Conservation (phyloP, 1,140 invertebrate genomes). For the Polypedilum vanderplanki region DNA sequence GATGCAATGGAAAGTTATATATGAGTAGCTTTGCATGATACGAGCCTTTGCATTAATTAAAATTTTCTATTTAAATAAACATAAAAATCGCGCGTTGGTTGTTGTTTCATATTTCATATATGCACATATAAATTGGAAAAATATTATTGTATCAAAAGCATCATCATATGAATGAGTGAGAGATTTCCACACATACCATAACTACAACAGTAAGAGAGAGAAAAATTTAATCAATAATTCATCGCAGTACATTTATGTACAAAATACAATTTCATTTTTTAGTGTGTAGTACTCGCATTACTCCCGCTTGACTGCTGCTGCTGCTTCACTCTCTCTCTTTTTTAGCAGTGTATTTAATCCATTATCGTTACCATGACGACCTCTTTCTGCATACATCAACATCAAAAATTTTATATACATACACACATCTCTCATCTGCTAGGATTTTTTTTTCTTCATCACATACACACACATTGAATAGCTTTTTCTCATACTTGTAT, state of each 20-base stretch:
- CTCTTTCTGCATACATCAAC: not conserved
- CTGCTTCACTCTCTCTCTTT: not conserved
- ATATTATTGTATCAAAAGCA: no score
- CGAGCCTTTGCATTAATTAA: no score
- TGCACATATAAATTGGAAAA: no score
- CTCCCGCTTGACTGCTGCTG: not conserved
- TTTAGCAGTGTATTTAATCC: slow-evolving; percentile 7
- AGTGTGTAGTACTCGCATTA: not conserved
- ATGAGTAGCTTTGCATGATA: no score
- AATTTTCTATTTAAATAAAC: no score
- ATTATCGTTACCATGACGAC: not conserved
- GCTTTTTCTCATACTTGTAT: not conserved
- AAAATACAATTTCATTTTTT: not conserved
- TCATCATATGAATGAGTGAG: not conserved
- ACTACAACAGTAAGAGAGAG: not conserved
- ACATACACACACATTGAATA: not conserved
- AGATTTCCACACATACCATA: not conserved
- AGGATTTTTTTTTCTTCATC: no score
- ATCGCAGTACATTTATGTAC: not conserved
- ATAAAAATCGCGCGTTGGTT: no score
- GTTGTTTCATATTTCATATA: no score
- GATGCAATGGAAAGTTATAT: no score
- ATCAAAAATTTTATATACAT: not conserved
- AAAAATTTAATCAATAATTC: slow-evolving; percentile 26
- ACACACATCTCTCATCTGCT: no score